Evolutionary conservation across 2,113 vertebrate species (phyloP).

Genomic region (Cardinalis cardinalis): DNA sequence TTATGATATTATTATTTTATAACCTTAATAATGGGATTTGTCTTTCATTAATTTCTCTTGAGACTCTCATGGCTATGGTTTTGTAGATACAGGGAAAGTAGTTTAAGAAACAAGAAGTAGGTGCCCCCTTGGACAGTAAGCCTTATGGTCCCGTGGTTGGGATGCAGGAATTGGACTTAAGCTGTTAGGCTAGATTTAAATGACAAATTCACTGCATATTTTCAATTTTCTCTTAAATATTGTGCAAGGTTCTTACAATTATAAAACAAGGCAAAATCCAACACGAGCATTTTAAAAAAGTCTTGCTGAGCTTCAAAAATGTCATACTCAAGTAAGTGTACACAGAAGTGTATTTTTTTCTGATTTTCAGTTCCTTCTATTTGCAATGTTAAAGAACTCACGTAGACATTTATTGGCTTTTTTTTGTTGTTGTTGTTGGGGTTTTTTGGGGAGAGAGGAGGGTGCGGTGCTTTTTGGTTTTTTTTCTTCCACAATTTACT

Average conservation of each 20-base stretch:
- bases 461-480: rapidly evolving
- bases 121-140: background rate
- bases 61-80: background rate
- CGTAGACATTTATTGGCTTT: background rate
- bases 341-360: background rate
- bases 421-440: too few relatives aligned
- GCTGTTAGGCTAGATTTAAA: background rate
- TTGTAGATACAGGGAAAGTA: background rate
- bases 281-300: background rate
- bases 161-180: background rate
- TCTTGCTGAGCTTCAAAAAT: background rate
- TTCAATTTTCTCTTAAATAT: background rate
- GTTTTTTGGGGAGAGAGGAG: rapidly evolving
- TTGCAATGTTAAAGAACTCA: background rate
- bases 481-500: background rate
- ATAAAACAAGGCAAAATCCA: background rate
- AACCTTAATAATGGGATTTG: background rate
- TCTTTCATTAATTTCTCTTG: background rate
- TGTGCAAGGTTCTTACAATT: background rate
- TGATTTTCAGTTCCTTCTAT: background rate
- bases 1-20: background rate
- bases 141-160: rapidly evolving
- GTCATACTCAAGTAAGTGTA: background rate
- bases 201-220: rapidly evolving
- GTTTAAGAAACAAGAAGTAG: background rate